phyloP scores from a whole-genome alignment of 2,888 invertebrate species.

The Oligia strigilis region DNA sequence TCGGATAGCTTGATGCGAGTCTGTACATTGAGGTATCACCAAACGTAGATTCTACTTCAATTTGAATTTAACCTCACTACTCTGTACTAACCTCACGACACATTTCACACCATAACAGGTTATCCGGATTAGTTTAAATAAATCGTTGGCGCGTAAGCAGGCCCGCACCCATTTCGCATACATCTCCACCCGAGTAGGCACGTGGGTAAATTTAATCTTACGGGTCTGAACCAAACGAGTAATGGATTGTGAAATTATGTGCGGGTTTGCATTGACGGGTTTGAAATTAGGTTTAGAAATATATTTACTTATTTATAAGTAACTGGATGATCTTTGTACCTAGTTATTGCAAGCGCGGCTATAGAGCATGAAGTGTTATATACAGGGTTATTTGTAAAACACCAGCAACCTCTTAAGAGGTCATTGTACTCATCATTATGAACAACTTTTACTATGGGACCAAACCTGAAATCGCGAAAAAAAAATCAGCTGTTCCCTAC shows the following conservation, averaged over 20 bases:
- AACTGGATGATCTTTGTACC: neutral
- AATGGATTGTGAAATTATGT: constrained; percentile 68
- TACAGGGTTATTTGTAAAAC: no score
- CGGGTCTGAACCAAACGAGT: constrained; percentile 59
- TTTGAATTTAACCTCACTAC: neutral
- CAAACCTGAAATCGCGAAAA: no score
- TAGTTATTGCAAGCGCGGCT: neutral
- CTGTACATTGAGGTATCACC: no score
- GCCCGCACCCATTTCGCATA: constrained; percentile 57
- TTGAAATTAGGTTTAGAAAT: constrained; percentile 4
- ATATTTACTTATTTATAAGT: neutral
- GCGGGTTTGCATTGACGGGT: constrained; percentile 25
- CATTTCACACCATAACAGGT: constrained; percentile 58
- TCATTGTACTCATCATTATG: no score
- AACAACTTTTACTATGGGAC: no score
- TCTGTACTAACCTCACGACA: constrained; percentile 43
- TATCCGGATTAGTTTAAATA: constrained; percentile 62
- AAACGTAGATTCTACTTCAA: neutral
- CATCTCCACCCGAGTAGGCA: constrained; percentile 46
- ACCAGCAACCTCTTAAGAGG: no score
- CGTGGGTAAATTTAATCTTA: constrained; percentile 62
- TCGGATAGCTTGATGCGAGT: no score
- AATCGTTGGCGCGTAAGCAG: constrained; percentile 65
- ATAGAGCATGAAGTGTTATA: neutral
- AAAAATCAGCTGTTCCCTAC: no score